Evolutionary conservation across 2,888 invertebrate genomes (phyloP), one percentile per base, ranked within the genome.

Genomic region (Halocaridina rubra): DNA sequence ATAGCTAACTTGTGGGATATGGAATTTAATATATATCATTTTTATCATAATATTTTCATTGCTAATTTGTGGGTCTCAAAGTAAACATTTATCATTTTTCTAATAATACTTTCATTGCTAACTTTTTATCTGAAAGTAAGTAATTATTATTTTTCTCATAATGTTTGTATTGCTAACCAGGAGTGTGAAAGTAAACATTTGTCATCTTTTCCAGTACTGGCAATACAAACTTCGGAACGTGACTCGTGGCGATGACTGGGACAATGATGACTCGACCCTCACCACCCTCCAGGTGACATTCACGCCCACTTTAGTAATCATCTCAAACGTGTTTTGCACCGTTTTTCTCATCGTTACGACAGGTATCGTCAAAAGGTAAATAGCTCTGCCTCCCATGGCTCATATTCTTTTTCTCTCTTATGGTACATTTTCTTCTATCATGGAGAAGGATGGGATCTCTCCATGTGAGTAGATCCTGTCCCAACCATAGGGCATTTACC

Each of bases 201-300:
- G n/a, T n/a, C 46, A 53, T 53, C 3, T n/a, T 53, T 19, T 19
- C 19, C 92, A 97, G 97, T 98, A 98, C 90, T 98, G 98, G 97
- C 95, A 96, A 94, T 98, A 95, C 91, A 98, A 98, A 91, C 96
- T 98, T 90, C 93, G 98, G 61, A 95, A 96, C 90, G 93, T 80
- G 10, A 80, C 80, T 3, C 27, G 74, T 5, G 81, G 79, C 1
- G 81, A 81, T 1, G 86, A 72, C 22, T 86, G 84, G 80, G 53
- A 80, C 72, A 7, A 29, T 3, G 46, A 3, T 16, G 46, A 77
- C 67, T 24, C 75, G 13, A 22, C 59, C 69, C 78, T 78, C 24
- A 87, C 86, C 3, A 16, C 69, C 24, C 67, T 87, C 5, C 86
- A 87, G 29, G 0, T 80, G 29, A 46, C 86, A 64, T 87, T 87